A percentile compares a stretch with the other conserved stretches of the same genome.
Evolutionary conservation across 2,113 vertebrate genomes (phyloP).

Genomic region (Regulus satrapa): DNA sequence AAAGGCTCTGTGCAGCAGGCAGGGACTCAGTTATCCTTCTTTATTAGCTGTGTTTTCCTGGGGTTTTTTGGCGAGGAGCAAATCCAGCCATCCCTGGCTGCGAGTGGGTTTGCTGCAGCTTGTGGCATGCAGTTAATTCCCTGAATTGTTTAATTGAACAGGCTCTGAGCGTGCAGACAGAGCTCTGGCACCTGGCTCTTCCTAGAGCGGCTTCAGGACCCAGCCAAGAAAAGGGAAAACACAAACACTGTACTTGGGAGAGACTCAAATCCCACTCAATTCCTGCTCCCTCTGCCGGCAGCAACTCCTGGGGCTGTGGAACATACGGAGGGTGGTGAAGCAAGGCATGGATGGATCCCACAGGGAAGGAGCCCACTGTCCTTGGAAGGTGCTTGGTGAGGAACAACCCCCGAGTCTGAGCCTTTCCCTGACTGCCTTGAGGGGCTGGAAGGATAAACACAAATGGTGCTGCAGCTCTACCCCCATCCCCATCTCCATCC

Average conservation of each 20-base stretch:
- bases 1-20: background rate
- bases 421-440: background rate
- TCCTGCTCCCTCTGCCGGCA: background rate
- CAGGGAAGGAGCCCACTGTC: background rate
- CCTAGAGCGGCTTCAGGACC: background rate
- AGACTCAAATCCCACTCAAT: background rate
- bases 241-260: background rate
- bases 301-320: background rate
- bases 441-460: background rate
- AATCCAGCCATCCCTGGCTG: background rate
- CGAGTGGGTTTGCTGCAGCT: background rate
- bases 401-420: accelerated
- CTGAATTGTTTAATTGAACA: conserved; percentile 37
- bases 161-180: conserved; percentile 1
- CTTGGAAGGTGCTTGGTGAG: background rate
- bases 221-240: background rate
- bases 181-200: background rate
- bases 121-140: conserved; percentile 1
- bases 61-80: background rate
- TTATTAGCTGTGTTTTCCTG: background rate
- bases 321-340: accelerated
- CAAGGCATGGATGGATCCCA: accelerated
- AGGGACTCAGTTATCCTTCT: background rate
- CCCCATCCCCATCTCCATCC: background rate
- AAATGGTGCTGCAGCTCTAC: accelerated